These are phyloP conservation scores for Burhinus bistriatus DNA, from an alignment of 2,113 vertebrate species.

Conservation along the genomic window DNA sequence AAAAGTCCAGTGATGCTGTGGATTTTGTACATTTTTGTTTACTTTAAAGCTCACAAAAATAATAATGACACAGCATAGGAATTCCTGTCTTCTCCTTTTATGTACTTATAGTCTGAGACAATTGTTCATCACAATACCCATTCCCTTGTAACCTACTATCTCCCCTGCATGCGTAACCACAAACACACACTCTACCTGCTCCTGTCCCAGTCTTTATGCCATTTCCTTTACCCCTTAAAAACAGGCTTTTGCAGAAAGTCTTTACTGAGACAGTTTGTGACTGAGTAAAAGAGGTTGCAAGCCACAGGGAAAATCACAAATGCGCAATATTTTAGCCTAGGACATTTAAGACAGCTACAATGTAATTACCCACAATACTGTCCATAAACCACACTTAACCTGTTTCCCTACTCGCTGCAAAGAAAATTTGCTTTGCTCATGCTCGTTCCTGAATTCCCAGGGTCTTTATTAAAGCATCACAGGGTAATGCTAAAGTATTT, in stretches of 20 bases:
- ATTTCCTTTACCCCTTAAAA: background rate
- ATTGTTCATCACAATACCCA: background rate
- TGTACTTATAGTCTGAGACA: background rate
- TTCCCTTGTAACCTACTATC: background rate
- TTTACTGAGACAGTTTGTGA: background rate
- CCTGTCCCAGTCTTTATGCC: background rate
- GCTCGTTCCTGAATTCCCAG: background rate
- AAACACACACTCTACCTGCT: background rate
- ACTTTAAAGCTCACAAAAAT: background rate
- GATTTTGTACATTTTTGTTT: background rate
- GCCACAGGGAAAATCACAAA: background rate
- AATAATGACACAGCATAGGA: background rate
- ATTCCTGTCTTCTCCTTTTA: background rate
- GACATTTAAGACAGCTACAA: background rate
- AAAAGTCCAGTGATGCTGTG: background rate
- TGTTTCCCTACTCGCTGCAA: background rate
- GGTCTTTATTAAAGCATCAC: background rate
- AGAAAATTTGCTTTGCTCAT: background rate
- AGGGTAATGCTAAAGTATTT: background rate
- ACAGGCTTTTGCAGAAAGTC: background rate
- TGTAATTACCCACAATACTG: background rate
- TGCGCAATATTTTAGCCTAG: background rate
- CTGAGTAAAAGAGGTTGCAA: background rate
- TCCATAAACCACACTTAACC: background rate
- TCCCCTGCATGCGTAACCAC: rapidly evolving